phyloP scores from a whole-genome alignment of 2,797 vertebrate species.

The Acanthurus tractus region DNA sequence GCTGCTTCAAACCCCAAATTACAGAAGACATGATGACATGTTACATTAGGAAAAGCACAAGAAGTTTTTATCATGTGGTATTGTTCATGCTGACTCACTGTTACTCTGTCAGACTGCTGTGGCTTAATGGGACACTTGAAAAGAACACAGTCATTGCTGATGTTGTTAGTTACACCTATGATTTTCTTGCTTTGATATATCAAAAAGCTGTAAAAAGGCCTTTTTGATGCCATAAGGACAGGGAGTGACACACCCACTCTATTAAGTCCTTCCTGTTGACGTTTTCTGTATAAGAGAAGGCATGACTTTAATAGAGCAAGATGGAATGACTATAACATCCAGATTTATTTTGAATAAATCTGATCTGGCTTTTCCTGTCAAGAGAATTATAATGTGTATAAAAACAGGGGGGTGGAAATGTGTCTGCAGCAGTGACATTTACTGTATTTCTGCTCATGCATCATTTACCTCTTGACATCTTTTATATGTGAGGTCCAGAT shows the following conservation, averaged over 20 bases:
- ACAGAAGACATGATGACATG: conserved; percentile 15
- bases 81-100: background rate
- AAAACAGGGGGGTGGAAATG: too few relatives aligned
- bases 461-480: background rate
- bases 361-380: too few relatives aligned
- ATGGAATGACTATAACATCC: too few relatives aligned
- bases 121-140: conserved; percentile 16
- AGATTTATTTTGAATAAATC: too few relatives aligned
- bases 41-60: background rate
- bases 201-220: conserved; percentile 13
- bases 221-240: conserved; percentile 26
- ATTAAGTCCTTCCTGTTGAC: too few relatives aligned
- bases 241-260: background rate
- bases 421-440: too few relatives aligned
- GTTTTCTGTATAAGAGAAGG: too few relatives aligned
- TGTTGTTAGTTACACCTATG: conserved; percentile 17
- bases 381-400: too few relatives aligned
- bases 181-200: background rate
- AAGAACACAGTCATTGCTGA: conserved; percentile 4
- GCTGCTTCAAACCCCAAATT: background rate
- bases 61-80: too few relatives aligned
- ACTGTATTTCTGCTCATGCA: too few relatives aligned
- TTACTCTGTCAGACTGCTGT: background rate
- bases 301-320: too few relatives aligned
- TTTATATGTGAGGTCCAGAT: background rate